phyloP scores from a whole-genome alignment of 2,113 vertebrate genomes.

The Phrynosoma blainvillii region DNA sequence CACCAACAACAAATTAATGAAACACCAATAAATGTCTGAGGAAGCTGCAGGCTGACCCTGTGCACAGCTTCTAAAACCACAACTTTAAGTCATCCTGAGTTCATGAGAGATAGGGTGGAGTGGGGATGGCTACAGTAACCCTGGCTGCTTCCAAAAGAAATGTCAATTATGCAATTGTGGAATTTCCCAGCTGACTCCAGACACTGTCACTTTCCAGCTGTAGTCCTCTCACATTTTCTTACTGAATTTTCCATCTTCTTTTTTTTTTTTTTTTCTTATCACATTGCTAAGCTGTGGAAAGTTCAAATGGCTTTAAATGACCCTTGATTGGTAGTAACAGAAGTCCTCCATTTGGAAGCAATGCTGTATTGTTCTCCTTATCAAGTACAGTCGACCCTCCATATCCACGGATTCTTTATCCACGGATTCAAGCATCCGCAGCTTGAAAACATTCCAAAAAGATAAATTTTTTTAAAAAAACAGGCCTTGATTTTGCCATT shows the following conservation, averaged over 20 bases:
- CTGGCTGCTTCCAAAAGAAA: background rate
- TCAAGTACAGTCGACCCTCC: no score
- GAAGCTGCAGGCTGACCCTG: background rate
- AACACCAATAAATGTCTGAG: background rate
- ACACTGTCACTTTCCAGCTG: background rate
- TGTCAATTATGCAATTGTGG: background rate
- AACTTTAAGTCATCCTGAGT: background rate
- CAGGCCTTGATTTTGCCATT: no score
- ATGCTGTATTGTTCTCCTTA: no score
- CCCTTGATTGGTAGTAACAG: background rate
- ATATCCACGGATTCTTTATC: no score
- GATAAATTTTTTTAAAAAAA: no score
- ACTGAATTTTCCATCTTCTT: background rate
- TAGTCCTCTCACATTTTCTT: background rate
- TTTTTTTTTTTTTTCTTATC: background rate
- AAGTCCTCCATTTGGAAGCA: background rate
- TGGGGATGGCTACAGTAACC: background rate
- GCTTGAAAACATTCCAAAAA: no score
- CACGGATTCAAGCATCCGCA: no score
- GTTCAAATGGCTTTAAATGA: background rate
- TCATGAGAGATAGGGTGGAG: background rate
- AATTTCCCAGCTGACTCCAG: background rate
- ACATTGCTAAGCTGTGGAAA: background rate
- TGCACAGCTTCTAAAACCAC: background rate
- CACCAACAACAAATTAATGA: background rate